Evolutionary conservation across 2,797 vertebrate genomes (phyloP), one percentile per base, ranked within the genome.

Genomic region (Lutjanus campechanus): DNA sequence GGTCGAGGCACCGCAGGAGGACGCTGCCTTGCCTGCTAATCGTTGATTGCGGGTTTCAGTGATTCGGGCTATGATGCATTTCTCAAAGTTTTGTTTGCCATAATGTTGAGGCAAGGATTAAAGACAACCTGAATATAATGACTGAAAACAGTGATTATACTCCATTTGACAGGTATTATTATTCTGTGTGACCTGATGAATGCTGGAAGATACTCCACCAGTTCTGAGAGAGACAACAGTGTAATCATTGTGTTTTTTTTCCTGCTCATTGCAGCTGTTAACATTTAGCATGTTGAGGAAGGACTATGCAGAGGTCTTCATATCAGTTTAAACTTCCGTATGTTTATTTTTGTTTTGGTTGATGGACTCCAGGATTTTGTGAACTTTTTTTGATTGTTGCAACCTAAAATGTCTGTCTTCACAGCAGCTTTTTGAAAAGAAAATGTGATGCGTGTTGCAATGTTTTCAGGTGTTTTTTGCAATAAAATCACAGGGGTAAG

Each of bases 111-210:
- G 46, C n/a, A 40, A 70, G 53, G 63, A 75, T 85, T 56, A 49
- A 83, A 79, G n/a, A 54, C 25, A 22, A 65, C 43, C 41, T 73
- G 36, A 70, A 74, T 50, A 43, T 43, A 70, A 73, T 54, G 63
- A 74, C 59, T 72, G 63, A 77, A 81, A 85, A 73, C 63, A 65
- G 65, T 54, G 59, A 83, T 85, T 76, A 81, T 70, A 47, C 29
- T 36, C 29, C 5, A 36, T 85, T 88, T 79, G 84, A 44, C 75
- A 82, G 76, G 8, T 68, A 47, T 13, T 58, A 69, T 51, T 59
- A 25, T 74, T 77, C 70, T n/a, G 40, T 61, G 12, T 11, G 73
- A 66, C 44, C 60, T 63, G 62, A 70, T 73, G 63, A 79, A 69
- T 36, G 56, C 55, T 75, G 53, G 62, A 77, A 64, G 19, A 58